Evolutionary conservation across 2,888 invertebrate species (phyloP).

Genomic region (Chouioia cunea): DNA sequence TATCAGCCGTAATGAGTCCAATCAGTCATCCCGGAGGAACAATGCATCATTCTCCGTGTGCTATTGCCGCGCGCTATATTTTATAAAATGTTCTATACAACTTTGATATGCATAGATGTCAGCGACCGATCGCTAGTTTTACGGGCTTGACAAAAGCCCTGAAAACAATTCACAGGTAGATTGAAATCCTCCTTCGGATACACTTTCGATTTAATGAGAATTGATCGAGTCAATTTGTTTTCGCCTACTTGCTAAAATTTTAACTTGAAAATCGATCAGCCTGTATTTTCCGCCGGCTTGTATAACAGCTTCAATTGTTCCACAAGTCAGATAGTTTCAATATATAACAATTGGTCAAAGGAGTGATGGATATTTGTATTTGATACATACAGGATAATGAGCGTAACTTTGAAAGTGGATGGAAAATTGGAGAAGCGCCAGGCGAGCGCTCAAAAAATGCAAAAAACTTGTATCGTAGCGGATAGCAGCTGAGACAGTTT

Average conservation of each 20-base stretch:
- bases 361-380: no score
- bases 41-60: conserved; percentile 39
- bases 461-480: no score
- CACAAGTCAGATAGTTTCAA: no score
- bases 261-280: no score
- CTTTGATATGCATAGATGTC: not conserved
- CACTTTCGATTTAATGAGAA: not conserved
- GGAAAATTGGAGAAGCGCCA: not conserved
- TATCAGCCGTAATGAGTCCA: conserved; percentile 32
- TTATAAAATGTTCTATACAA: conserved; percentile 18
- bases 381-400: no score
- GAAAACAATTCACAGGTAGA: no score
- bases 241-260: no score
- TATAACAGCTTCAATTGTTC: no score
- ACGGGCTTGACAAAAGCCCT: no score
- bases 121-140: not conserved
- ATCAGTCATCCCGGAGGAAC: conserved; percentile 33
- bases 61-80: conserved; percentile 25
- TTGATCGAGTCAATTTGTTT: not conserved
- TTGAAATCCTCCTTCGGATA: not conserved
- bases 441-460: not conserved
- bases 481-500: no score
- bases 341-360: no score
- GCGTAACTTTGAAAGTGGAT: not conserved
- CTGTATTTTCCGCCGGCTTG: no score